A percentile compares a stretch with the other conserved stretches of the same genome.
Evolutionary conservation across 2,888 invertebrate genomes (phyloP).

Genomic region (Rhaphigaster nebulosa): DNA sequence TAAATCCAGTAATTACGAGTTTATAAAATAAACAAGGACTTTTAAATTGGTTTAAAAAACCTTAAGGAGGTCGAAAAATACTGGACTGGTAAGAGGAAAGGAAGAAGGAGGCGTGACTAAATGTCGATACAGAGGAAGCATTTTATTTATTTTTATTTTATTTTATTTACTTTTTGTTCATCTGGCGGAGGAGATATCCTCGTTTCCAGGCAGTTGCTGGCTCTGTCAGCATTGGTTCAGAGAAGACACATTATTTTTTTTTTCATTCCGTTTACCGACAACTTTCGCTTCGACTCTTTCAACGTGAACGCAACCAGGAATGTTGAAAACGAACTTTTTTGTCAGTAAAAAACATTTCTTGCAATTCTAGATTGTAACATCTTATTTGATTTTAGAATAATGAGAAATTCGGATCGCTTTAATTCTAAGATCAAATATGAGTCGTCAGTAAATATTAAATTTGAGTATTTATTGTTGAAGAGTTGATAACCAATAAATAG

Average conservation of each 20-base stretch:
- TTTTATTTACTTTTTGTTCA: not conserved
- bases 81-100: not conserved
- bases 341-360: too few species aligned
- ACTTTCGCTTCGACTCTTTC: not conserved
- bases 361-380: too few species aligned
- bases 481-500: too few species aligned
- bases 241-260: not conserved
- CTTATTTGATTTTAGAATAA: too few species aligned
- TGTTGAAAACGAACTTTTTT: not conserved
- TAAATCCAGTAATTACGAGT: not conserved
- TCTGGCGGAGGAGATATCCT: not conserved
- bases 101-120: not conserved
- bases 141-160: conserved; percentile 17
- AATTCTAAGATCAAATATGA: too few species aligned
- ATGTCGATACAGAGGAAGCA: not conserved
- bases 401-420: too few species aligned
- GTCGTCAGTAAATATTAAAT: too few species aligned
- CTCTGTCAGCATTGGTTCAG: not conserved
- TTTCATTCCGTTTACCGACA: not conserved
- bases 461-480: too few species aligned
- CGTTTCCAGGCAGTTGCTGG: not conserved
- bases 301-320: not conserved
- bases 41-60: not conserved
- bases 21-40: not conserved
- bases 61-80: not conserved